Base-by-base conservation (phyloP, 2,113 vertebrate genomes). In the Oxygymnocypris stewartii region DNA sequence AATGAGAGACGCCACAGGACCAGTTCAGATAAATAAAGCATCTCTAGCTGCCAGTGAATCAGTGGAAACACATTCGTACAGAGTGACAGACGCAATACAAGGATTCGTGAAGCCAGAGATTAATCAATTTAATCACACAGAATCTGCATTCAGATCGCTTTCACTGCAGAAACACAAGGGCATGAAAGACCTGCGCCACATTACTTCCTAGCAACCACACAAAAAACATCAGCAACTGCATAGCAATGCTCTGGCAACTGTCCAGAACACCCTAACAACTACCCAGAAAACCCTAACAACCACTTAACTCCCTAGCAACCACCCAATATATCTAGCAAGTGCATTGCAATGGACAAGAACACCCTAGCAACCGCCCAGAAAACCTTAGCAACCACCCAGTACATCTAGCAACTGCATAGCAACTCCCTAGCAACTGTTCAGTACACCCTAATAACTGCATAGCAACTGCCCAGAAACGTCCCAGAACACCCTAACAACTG, bases 71-170 rank as follows among this genome's bases (percentile, higher is more conserved):
- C 57, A 61, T 23, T 59, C 57, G 7, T 59, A 61, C 7, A 61
- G 23, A 61, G 16, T 6, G 8, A n/a, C 57, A 61, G 57, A 51
- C 1, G 1, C 9, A 61, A 10, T 23, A n/a, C 75, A 74, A 54
- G 88, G 92, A 81, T 40, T 40, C 37, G 37, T 40, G 42, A 25
- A 84, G 86, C 79, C 85, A 42, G 85, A 89, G 61, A 83, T 63
- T 11, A 88, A 91, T 91, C 90, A 37, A 94, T 93, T 77, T 13
- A 44, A 59, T 37, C 44, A 85, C 20, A 80, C 79, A 54, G 16
- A 69, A 71, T 20, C 40, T 61, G 49, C 9, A 31, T 54, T 84
- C 31, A 59, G 79, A 87, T 84, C 40, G 40, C 67, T 54, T 42
- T 40, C 23, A 65, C 37, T 74, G 82, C 63, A 57, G 31, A 84